Conservation (phyloP, 2,113 vertebrate genomes). For the Rutilus rutilus region DNA sequence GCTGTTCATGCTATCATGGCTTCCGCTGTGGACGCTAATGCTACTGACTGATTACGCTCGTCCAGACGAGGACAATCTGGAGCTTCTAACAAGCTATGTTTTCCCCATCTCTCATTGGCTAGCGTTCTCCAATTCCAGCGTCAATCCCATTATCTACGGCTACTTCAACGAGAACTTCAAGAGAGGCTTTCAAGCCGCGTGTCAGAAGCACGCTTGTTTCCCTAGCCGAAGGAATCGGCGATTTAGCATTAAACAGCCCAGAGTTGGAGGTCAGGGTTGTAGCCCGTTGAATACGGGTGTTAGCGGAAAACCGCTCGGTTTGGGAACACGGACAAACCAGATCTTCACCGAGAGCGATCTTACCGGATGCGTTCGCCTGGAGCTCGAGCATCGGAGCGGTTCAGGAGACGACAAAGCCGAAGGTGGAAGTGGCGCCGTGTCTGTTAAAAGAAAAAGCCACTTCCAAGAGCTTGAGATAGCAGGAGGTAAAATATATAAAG, state of each 20-base stretch:
- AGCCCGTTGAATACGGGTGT: slow-evolving; percentile 27
- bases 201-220: slow-evolving; percentile 31
- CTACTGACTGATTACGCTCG: slow-evolving; percentile 64
- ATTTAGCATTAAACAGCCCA: neutral
- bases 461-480: slow-evolving; percentile 42
- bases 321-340: slow-evolving; percentile 54
- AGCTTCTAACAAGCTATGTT: slow-evolving; percentile 63
- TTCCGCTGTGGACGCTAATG: slow-evolving; percentile 69
- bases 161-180: slow-evolving; percentile 71
- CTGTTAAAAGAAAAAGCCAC: slow-evolving; percentile 19
- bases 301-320: slow-evolving; percentile 36
- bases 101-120: slow-evolving; percentile 70
- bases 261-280: neutral
- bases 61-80: slow-evolving; percentile 53
- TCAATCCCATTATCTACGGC: slow-evolving; percentile 71
- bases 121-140: slow-evolving; percentile 68
- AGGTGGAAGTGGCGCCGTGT: neutral
- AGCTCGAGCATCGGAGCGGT: slow-evolving; percentile 53
- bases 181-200: slow-evolving; percentile 61
- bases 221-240: neutral
- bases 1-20: slow-evolving; percentile 70
- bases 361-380: slow-evolving; percentile 52
- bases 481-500: slow-evolving; percentile 34
- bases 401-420: slow-evolving; percentile 14
- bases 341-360: slow-evolving; percentile 55